Percentiles rank a stretch among this genome's conserved stretches.
Conservation (phyloP, 2,113 vertebrate genomes). For the Ptychochromis oligacanthus region DNA sequence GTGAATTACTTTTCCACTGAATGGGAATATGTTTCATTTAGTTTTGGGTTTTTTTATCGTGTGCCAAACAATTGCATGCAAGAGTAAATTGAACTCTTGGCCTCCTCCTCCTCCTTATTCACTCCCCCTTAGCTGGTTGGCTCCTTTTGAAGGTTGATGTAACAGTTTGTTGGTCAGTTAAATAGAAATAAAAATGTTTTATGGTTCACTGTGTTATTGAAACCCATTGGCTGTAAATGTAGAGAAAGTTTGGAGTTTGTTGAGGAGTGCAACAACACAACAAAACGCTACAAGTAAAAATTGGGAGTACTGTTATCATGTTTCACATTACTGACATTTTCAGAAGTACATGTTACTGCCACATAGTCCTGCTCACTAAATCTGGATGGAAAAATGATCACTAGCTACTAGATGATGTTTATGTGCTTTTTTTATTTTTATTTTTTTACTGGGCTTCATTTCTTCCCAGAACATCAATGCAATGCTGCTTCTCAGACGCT, state of each 20-base stretch:
- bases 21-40: not conserved
- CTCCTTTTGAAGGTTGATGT: not conserved
- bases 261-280: not conserved
- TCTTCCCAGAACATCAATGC: constrained; percentile 54
- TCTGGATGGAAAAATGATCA: not conserved
- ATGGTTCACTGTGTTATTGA: not conserved
- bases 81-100: not conserved
- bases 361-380: not conserved
- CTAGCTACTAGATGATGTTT: not conserved
- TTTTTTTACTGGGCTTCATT: not conserved
- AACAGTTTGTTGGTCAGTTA: constrained; percentile 51
- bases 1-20: not conserved
- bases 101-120: not conserved
- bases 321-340: not conserved
- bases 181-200: constrained; percentile 39
- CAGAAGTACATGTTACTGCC: not conserved
- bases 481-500: constrained; percentile 78
- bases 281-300: not conserved
- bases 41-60: not conserved
- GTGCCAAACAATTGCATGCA: not conserved
- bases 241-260: not conserved
- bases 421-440: not conserved
- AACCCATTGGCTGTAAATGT: not conserved
- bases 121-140: constrained; percentile 61
- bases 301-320: not conserved